Conservation (phyloP, 2,888 invertebrate genomes). For the Argyra leucocephala region DNA sequence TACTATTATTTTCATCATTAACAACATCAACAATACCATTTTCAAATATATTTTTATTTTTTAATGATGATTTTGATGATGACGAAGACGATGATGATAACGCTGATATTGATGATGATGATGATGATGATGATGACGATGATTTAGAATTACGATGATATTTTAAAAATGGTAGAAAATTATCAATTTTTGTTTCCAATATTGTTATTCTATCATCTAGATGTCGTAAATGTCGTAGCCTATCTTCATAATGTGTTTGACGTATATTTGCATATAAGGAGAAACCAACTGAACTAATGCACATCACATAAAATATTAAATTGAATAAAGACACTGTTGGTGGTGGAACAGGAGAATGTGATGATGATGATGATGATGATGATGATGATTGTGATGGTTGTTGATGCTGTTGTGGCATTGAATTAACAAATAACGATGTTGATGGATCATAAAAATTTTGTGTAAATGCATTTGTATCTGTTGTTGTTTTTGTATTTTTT, state of each 20-base stretch:
- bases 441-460: neutral
- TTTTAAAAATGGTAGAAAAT: slow-evolving; percentile 19
- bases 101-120: slow-evolving; percentile 8
- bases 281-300: slow-evolving; percentile 40
- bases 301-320: slow-evolving; percentile 40
- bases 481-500: neutral
- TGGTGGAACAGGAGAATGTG: slow-evolving; percentile 17
- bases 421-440: neutral
- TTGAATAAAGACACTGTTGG: slow-evolving; percentile 35
- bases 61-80: slow-evolving; percentile 18
- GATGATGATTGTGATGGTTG: neutral
- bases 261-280: slow-evolving; percentile 40
- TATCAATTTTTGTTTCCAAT: slow-evolving; percentile 34
- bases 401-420: neutral
- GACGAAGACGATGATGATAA: slow-evolving; percentile 20
- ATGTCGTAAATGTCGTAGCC: slow-evolving; percentile 37
- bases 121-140: neutral
- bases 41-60: slow-evolving; percentile 14
- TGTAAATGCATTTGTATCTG: no score
- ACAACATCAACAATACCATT: slow-evolving; percentile 6
- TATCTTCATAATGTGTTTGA: slow-evolving; percentile 39
- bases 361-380: slow-evolving; percentile 11
- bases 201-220: slow-evolving; percentile 40
- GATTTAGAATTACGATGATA: neutral
- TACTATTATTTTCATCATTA: slow-evolving; percentile 6